A percentile compares a stretch with the other conserved stretches of the same genome.
Conservation (phyloP, 1,140 invertebrate genomes). For the Nylanderia fulva region DNA sequence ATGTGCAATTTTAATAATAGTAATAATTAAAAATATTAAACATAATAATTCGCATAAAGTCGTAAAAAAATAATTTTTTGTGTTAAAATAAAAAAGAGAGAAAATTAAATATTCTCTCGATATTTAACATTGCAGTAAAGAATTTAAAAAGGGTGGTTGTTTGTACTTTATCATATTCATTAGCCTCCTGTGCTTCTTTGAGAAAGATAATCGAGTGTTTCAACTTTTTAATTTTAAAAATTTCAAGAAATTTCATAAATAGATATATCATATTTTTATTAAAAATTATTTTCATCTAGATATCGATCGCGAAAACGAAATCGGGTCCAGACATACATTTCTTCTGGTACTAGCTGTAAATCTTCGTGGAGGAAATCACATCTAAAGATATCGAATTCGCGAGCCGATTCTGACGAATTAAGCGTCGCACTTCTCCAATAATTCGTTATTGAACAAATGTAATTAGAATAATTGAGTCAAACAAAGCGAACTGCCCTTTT, state of each 20-base stretch:
- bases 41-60: no score
- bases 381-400: constrained; percentile 36
- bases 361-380: constrained; percentile 54
- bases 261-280: background rate
- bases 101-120: no score
- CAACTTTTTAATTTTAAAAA: background rate
- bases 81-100: no score
- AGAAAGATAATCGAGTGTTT: background rate
- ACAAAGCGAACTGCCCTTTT: constrained; percentile 21
- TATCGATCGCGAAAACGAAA: constrained; percentile 36
- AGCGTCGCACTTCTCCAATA: background rate
- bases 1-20: no score
- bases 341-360: constrained; percentile 64
- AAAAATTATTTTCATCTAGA: background rate
- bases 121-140: no score
- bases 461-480: constrained; percentile 16
- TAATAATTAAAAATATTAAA: no score
- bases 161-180: background rate
- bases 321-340: constrained; percentile 59
- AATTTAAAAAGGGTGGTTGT: background rate
- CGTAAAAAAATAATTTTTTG: no score
- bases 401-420: constrained; percentile 19
- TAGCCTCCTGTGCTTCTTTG: no score
- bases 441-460: background rate
- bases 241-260: background rate